phyloP scores from a whole-genome alignment of 1,140 invertebrate genomes.

The Drosophila kepulauana region DNA sequence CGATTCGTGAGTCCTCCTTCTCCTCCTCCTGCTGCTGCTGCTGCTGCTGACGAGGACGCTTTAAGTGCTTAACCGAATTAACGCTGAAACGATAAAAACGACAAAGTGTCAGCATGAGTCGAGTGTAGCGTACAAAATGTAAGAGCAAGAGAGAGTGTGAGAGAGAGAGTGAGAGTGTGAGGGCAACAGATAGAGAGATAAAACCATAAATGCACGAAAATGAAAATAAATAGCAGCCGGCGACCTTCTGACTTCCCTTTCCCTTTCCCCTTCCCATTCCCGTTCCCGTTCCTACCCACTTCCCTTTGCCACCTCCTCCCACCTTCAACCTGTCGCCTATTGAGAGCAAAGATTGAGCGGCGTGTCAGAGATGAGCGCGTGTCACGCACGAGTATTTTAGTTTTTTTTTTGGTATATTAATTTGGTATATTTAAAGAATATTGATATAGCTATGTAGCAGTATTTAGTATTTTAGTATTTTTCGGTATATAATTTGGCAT shows the following conservation, averaged over 20 bases:
- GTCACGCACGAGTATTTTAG: too few relatives aligned
- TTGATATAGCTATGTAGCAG: too few relatives aligned
- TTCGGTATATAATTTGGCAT: too few relatives aligned
- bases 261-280: neutral
- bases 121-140: constrained; percentile 24
- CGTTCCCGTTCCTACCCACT: too few relatives aligned
- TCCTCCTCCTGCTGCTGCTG: neutral
- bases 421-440: too few relatives aligned
- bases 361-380: neutral
- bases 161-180: neutral
- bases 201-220: constrained; percentile 81
- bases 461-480: too few relatives aligned
- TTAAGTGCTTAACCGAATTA: constrained; percentile 82
- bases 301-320: too few relatives aligned
- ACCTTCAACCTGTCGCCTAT: neutral
- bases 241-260: constrained; percentile 27
- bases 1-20: neutral
- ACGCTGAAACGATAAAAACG: constrained; percentile 82
- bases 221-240: constrained; percentile 82
- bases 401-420: too few relatives aligned
- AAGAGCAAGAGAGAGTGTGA: neutral
- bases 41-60: constrained; percentile 32
- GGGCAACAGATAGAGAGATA: constrained; percentile 49
- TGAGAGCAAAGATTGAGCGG: neutral
- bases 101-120: constrained; percentile 76